Conservation (phyloP, 2,113 vertebrate genomes). For the Panurus biarmicus region DNA sequence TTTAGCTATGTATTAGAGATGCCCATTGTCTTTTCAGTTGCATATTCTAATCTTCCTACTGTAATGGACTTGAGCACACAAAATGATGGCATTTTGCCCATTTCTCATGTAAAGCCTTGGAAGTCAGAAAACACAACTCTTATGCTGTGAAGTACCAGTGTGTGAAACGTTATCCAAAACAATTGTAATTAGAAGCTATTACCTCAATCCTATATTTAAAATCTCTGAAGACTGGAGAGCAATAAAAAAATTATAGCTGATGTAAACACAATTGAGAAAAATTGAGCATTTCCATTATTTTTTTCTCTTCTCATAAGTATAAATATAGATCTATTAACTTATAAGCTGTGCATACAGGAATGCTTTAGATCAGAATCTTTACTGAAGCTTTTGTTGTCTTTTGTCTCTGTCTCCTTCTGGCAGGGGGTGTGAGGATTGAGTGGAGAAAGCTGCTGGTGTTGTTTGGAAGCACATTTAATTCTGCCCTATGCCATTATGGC, state of each 20-base stretch:
- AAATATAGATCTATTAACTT: background rate
- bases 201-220: background rate
- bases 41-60: background rate
- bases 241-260: background rate
- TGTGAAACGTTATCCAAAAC: background rate
- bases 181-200: background rate
- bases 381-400: background rate
- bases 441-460: background rate
- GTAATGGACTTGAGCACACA: background rate
- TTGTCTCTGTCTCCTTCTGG: background rate
- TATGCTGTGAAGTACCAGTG: background rate
- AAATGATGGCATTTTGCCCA: background rate
- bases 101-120: background rate
- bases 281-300: background rate
- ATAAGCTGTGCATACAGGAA: background rate
- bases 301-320: background rate
- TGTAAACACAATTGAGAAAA: background rate
- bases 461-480: background rate
- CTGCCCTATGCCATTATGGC: background rate
- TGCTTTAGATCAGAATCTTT: background rate
- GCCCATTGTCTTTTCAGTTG: background rate
- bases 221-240: background rate
- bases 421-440: too few species aligned
- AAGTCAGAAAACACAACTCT: background rate
- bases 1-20: background rate